phyloP scores from a whole-genome alignment of 2,113 vertebrate species.

The Neoarius graeffei region DNA sequence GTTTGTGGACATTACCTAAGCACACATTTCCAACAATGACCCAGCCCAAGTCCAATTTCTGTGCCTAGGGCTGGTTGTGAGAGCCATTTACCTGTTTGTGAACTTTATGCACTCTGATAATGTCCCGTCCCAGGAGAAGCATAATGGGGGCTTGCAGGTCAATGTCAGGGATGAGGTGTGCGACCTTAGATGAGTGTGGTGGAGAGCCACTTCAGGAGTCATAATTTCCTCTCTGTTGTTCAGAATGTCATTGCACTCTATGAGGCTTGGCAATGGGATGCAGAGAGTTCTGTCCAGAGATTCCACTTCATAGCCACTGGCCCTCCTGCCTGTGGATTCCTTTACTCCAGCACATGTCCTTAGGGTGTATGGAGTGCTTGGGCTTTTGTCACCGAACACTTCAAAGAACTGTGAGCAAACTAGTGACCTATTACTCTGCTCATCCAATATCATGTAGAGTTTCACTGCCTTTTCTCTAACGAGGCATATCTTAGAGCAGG shows the following conservation, averaged over 20 bases:
- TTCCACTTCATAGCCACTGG: slow-evolving; percentile 19
- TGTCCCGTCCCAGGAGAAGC: slow-evolving; percentile 42
- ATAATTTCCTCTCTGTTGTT: slow-evolving; percentile 38
- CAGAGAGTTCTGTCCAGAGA: slow-evolving; percentile 26
- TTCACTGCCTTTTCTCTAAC: slow-evolving; percentile 26
- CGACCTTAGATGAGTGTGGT: slow-evolving; percentile 35
- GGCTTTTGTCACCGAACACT: slow-evolving; percentile 8
- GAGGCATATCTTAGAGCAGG: slow-evolving; percentile 33
- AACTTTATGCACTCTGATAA: slow-evolving; percentile 41
- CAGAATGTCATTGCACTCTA: slow-evolving; percentile 48
- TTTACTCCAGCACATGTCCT: slow-evolving; percentile 26
- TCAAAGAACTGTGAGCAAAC: slow-evolving; percentile 35
- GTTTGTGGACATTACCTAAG: slow-evolving; percentile 38
- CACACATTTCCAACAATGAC: slow-evolving; percentile 46
- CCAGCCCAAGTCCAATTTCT: slow-evolving; percentile 53
- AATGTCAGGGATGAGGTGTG: slow-evolving; percentile 24
- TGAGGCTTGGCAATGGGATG: slow-evolving; percentile 41
- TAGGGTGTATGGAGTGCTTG: slow-evolving; percentile 28
- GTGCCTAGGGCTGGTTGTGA: slow-evolving; percentile 43
- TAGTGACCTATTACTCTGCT: slow-evolving; percentile 47
- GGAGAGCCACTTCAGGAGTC: slow-evolving; percentile 26
- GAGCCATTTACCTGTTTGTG: slow-evolving; percentile 44
- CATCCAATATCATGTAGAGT: slow-evolving; percentile 29
- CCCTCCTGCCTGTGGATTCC: slow-evolving; percentile 8
- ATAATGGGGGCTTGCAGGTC: slow-evolving; percentile 29